Conservation (phyloP, 2,888 invertebrate species). For the Prionchulus punctatus region DNA sequence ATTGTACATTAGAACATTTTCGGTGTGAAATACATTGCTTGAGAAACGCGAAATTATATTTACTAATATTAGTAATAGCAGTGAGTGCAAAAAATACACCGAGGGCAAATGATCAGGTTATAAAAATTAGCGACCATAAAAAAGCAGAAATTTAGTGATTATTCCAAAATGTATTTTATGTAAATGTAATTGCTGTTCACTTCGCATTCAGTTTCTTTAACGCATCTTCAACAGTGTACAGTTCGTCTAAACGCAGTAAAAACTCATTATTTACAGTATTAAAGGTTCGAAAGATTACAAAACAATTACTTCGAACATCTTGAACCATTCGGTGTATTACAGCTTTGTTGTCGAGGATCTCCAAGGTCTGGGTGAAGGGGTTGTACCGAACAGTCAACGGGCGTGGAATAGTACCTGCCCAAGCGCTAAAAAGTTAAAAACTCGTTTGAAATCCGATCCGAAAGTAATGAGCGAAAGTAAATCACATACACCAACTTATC, state of each 20-base stretch:
- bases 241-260: not conserved
- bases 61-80: too few species aligned
- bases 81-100: too few species aligned
- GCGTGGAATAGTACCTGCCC: slow-evolving; percentile 75
- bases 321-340: slow-evolving; percentile 65
- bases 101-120: too few species aligned
- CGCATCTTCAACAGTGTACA: not conserved
- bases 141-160: too few species aligned
- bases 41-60: too few species aligned
- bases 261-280: not conserved
- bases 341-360: slow-evolving; percentile 75
- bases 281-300: not conserved
- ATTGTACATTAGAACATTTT: too few species aligned
- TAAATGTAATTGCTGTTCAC: too few species aligned
- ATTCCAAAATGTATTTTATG: too few species aligned
- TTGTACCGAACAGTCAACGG: slow-evolving; percentile 88
- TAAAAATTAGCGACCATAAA: too few species aligned
- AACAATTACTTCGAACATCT: slow-evolving; percentile 33
- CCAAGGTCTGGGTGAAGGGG: slow-evolving; percentile 82
- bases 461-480: too few species aligned
- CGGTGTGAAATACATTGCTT: too few species aligned
- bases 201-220: not conserved
- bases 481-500: slow-evolving; percentile 75
- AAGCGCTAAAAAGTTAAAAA: slow-evolving; percentile 48
- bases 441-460: too few species aligned